phyloP scores from a whole-genome alignment of 2,888 invertebrate species.

The Belgica antarctica region DNA sequence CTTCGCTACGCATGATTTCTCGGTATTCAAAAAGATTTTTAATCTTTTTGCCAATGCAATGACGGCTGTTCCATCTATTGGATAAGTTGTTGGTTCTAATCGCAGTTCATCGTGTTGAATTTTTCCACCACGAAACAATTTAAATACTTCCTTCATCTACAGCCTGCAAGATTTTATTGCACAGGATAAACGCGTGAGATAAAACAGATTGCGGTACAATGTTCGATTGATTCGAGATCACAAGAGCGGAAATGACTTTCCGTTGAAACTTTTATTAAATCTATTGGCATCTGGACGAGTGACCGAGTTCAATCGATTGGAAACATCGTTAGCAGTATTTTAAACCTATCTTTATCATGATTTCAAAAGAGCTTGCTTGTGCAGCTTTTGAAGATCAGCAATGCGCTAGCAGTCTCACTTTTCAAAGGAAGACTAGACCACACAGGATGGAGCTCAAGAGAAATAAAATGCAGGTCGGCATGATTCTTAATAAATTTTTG shows the following conservation, averaged over 20 bases:
- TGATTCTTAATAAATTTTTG: constrained; percentile 15
- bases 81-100: too few relatives aligned
- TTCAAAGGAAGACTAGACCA: neutral
- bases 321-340: neutral
- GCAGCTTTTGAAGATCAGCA: too few relatives aligned
- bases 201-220: constrained; percentile 8
- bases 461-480: constrained; percentile 19
- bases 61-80: too few relatives aligned
- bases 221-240: neutral
- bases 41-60: too few relatives aligned
- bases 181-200: too few relatives aligned
- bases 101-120: too few relatives aligned
- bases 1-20: constrained; percentile 24
- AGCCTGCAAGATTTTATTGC: too few relatives aligned
- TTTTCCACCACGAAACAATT: too few relatives aligned
- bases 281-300: constrained; percentile 6
- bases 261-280: constrained; percentile 11
- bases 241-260: constrained; percentile 25
- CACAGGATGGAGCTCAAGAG: neutral
- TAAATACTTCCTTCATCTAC: too few relatives aligned
- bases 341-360: constrained; percentile 16
- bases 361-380: neutral
- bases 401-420: too few relatives aligned
- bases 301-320: constrained; percentile 13
- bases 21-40: too few relatives aligned